phyloP scores from a whole-genome alignment of 2,888 invertebrate genomes.

The Uloborus plumipes region DNA sequence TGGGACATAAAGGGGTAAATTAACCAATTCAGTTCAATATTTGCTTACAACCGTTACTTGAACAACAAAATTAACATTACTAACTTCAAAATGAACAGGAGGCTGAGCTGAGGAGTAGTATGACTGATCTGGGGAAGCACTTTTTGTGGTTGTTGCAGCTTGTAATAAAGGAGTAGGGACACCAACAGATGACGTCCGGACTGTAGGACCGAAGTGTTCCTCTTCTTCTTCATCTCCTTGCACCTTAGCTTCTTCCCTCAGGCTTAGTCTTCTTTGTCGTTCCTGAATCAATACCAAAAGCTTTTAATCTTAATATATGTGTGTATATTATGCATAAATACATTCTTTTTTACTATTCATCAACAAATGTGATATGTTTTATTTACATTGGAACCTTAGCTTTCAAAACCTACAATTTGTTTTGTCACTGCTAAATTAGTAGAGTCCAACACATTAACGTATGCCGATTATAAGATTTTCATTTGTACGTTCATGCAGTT shows the following conservation, averaged over 20 bases:
- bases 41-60: not conserved
- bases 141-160: constrained; percentile 56
- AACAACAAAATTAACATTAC: not conserved
- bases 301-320: not conserved
- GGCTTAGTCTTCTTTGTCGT: constrained; percentile 65
- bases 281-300: constrained; percentile 31
- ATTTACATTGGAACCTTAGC: too few relatives aligned
- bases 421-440: too few relatives aligned
- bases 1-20: too few relatives aligned
- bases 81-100: constrained; percentile 44
- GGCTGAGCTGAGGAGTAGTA: constrained; percentile 42
- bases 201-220: constrained; percentile 24
- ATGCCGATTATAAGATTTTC: too few relatives aligned
- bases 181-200: constrained; percentile 49
- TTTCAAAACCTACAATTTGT: too few relatives aligned
- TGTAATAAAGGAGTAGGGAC: constrained; percentile 48
- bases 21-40: not conserved
- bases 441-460: too few relatives aligned
- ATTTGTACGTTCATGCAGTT: too few relatives aligned
- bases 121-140: constrained; percentile 51
- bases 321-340: too few relatives aligned
- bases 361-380: too few relatives aligned
- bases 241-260: constrained; percentile 49
- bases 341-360: too few relatives aligned
- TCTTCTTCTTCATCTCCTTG: constrained; percentile 31